phyloP scores from a whole-genome alignment of 2,888 invertebrate genomes.

The Odontomyia ornata region DNA sequence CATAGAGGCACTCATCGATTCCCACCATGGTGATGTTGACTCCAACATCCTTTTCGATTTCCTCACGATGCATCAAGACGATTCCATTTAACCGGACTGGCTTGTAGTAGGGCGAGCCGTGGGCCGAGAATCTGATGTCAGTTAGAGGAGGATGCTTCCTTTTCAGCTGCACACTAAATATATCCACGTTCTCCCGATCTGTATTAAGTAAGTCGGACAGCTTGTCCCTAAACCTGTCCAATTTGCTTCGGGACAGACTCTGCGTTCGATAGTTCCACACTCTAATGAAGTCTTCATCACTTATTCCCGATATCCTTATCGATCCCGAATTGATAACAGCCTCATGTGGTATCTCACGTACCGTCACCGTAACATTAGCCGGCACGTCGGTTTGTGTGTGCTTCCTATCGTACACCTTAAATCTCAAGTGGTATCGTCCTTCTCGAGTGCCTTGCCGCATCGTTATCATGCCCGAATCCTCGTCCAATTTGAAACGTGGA shows the following conservation, averaged over 20 bases:
- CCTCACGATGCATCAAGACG: conserved; percentile 90
- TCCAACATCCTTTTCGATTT: conserved; percentile 93
- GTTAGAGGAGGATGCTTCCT: conserved; percentile 88
- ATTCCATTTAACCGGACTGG: conserved; percentile 94
- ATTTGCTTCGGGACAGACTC: conserved; percentile 84
- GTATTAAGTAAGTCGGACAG: conserved; percentile 86
- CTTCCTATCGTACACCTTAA: conserved; percentile 92
- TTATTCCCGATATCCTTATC: conserved; percentile 89
- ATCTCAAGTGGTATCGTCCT: conserved; percentile 82
- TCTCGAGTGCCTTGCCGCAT: conserved; percentile 93
- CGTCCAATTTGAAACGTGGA: conserved; percentile 86
- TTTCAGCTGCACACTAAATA: conserved; percentile 93
- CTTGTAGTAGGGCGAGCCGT: conserved; percentile 95
- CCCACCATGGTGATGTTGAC: conserved; percentile 98
- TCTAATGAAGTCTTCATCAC: conserved; percentile 95
- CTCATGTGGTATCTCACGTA: conserved; percentile 94
- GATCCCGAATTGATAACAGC: conserved; percentile 96
- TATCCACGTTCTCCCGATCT: conserved; percentile 89
- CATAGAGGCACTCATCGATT: conserved; percentile 94
- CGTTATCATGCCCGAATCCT: conserved; percentile 93
- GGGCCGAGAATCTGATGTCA: conserved; percentile 93
- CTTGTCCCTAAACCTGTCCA: conserved; percentile 89
- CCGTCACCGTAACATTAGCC: conserved; percentile 95
- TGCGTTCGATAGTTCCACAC: conserved; percentile 93
- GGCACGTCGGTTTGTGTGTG: conserved; percentile 94